Base-by-base conservation (phyloP, 2,797 vertebrate species). In the Malurus splendens region DNA sequence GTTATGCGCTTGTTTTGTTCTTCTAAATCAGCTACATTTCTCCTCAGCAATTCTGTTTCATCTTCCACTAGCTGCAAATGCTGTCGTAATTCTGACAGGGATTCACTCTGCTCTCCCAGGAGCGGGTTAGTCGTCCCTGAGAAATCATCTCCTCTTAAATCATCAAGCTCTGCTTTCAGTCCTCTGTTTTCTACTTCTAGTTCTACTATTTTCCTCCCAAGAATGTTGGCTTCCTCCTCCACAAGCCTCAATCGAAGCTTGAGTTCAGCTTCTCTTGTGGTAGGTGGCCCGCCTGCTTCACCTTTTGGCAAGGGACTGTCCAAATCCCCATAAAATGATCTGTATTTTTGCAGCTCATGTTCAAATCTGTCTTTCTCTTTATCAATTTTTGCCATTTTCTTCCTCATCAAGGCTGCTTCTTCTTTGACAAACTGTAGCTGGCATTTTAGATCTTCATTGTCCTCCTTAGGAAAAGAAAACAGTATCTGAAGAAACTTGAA, bases 361-460 rank as follows among this genome's bases (percentile, higher is more conserved):
- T 99, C 99, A 48, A 99, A 97, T 32, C 98, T 96, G 96, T 99
- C 99, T 92, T 99, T 99, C 90, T 99, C 99, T 90, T 99, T 99
- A 92, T 99, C 99, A 1, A 99, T 99, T 96, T 99, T 99, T 62
- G 99, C 99, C 99, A 99, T 98, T 96, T 99, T 99, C 95, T 99
- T 99, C 85, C 99, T 98, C 99, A 99, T 99, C 94, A 99, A 86
- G 71, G 97, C 96, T 48, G 99, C 99, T 94, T 99, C 99, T 93
- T 99, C 99, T 95, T 99, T 99, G 92, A 99, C 98, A 83, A 99
- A 99, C 87, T 99, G 98, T 62, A 99, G 95, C 95, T 99, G 99
- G 91, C 99, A 99, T 95, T 99, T 99, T 85, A 99, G 95, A 90
- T 99, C 99, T 62, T 99, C 99, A 41, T 97, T 99, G 94, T 99